Evolutionary conservation across 1,140 invertebrate genomes (phyloP), one percentile per base, ranked within the genome.

Genomic region (Cotesia typhae): DNA sequence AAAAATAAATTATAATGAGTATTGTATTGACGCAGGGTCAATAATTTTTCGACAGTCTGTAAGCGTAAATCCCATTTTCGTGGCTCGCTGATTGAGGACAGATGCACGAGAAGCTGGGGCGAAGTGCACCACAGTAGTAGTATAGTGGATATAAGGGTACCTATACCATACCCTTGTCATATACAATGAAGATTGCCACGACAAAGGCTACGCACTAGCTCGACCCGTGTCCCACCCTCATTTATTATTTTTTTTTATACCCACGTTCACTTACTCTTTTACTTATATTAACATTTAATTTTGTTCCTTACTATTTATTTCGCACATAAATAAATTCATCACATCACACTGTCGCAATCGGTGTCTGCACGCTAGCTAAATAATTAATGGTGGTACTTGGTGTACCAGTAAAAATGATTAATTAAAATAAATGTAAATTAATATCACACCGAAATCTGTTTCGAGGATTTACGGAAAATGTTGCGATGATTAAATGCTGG

Each of bases 71-170:
- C 79, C 79, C 81, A 85, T 85, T 86, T 86, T 86, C 80, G 79
- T 82, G 75, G 81, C 77, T 75, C 78, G 82, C 75, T 87, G 85
- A 87, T 87, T 87, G 85, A 80, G 84, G 85, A 86, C 85, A 87
- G 85, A 87, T 87, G 85, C 84, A 86, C 80, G 75, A 83, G 75
- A 78, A 78, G 55, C 55, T 68, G 67, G 71, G 83, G 82, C 80
- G 81, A 79, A 78, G 83, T 83, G 79, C 77, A 77, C 74, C 75
- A 74, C 76, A 77, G 73, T 76, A 80, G 76, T 74, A 77, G 41
- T 74, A 64, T 53, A 41, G 55, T 63, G 53, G 12, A 65, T 64
- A 51, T 55, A 20, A 83, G 84, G 84, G 83, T 82, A 84, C 66
- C 63, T 67, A 61, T 64, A 61, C 59, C 79, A 61, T 64, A 61